Evolutionary conservation across 2,797 vertebrate genomes (phyloP).

Genomic region (Limnodromus scolopaceus): DNA sequence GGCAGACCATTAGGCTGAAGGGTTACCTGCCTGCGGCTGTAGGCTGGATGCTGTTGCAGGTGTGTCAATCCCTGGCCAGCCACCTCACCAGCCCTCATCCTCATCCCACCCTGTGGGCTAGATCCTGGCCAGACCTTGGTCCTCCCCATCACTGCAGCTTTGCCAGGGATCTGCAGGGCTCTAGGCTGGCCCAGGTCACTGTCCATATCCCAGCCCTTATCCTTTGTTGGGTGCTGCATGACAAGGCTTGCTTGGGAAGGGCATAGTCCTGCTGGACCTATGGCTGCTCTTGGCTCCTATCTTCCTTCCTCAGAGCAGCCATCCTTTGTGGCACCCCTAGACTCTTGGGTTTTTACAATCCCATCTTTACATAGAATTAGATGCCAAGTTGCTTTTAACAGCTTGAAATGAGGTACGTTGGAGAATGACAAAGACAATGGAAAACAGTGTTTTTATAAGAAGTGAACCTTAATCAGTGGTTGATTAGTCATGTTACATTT

Average conservation of each 20-base stretch:
- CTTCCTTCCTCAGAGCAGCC: fast-evolving
- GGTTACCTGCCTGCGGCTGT: neutral
- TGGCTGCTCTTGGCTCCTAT: neutral
- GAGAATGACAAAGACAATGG: neutral
- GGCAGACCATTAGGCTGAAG: fast-evolving
- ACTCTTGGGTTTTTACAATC: neutral
- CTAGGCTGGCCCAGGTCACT: neutral
- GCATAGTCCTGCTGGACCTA: neutral
- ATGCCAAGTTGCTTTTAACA: neutral
- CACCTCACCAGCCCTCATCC: neutral
- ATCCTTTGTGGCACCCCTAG: fast-evolving
- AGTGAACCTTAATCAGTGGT: neutral
- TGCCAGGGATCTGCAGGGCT: fast-evolving
- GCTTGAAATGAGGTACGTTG: neutral
- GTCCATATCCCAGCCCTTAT: neutral
- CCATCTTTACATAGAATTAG: neutral
- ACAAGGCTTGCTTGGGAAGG: neutral
- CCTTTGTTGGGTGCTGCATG: neutral
- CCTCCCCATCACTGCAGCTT: neutral
- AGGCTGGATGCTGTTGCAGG: fast-evolving
- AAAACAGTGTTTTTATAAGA: neutral
- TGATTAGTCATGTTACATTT: neutral
- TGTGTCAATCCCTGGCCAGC: neutral
- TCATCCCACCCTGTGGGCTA: neutral
- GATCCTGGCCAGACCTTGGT: neutral